A percentile compares a stretch with the other conserved stretches of the same genome.
These are phyloP conservation scores for Daubentonia madagascariensis DNA, from an alignment of 2,113 vertebrate species.

Conservation along the genomic window DNA sequence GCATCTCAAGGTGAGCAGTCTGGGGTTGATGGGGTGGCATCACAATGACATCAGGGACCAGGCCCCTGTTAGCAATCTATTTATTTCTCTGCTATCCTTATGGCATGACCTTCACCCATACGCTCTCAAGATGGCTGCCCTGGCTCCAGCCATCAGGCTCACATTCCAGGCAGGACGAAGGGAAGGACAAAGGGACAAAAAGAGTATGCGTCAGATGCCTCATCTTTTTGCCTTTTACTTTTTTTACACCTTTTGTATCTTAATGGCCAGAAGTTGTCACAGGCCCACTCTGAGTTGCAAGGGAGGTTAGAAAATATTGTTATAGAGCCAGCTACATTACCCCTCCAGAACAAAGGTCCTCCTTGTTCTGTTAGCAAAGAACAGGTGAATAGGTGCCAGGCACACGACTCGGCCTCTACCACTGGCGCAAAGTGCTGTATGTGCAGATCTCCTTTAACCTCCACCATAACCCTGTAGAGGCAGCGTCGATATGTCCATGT, in stretches of 20 bases:
- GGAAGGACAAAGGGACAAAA: too few relatives aligned
- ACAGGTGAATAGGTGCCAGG: background rate
- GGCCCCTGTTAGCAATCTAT: too few relatives aligned
- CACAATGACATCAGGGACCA: too few relatives aligned
- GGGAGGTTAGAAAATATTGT: background rate
- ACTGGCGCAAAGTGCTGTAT: background rate
- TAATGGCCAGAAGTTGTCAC: background rate
- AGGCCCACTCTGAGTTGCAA: background rate
- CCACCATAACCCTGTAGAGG: too few relatives aligned
- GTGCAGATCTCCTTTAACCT: too few relatives aligned
- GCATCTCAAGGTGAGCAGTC: background rate
- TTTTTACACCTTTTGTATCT: background rate
- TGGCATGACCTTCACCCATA: background rate
- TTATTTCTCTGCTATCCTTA: background rate
- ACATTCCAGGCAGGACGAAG: background rate
- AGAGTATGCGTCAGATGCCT: too few relatives aligned
- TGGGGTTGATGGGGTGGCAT: too few relatives aligned
- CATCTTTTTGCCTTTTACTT: background rate
- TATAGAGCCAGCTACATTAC: background rate
- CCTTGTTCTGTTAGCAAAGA: background rate
- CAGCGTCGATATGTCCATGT: background rate
- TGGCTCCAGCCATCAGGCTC: background rate
- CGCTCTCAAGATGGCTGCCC: background rate
- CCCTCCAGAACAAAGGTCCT: background rate
- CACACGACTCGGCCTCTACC: background rate